phyloP scores from a whole-genome alignment of 1,140 invertebrate genomes.

The Macrostomum lignano region DNA sequence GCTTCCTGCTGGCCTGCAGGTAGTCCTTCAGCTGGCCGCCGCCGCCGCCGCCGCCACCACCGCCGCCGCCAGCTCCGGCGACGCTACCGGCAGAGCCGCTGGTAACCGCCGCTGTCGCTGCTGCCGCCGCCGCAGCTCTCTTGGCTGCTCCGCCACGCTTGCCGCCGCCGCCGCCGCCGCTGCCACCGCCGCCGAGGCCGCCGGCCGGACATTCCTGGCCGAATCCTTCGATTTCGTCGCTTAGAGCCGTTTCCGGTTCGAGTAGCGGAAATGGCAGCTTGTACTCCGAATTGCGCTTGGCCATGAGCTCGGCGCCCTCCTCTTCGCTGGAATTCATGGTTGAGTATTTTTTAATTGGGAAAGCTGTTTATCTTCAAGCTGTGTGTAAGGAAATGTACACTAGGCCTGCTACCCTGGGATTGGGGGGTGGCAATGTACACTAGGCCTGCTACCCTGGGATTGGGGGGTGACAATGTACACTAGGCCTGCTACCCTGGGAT shows the following conservation, averaged over 20 bases:
- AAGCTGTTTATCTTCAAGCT: conserved; percentile 6
- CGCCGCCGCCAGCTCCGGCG: conserved; percentile 16
- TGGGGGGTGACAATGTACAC: too few species aligned
- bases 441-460: too few species aligned
- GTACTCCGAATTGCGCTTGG: conserved; percentile 89
- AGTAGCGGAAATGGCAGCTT: conserved; percentile 78
- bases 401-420: too few species aligned
- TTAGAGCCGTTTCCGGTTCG: conserved; percentile 23
- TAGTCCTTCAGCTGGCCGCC: conserved; percentile 71
- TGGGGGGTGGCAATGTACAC: too few species aligned
- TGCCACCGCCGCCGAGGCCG: conserved; percentile 15
- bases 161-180: conserved; percentile 14
- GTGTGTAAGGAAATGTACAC: too few species aligned
- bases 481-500: too few species aligned
- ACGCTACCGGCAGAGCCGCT: conserved; percentile 9
- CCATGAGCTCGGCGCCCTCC: conserved; percentile 71
- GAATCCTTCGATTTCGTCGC: conserved; percentile 5
- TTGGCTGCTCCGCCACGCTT: conserved; percentile 12
- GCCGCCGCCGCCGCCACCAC: conserved; percentile 31
- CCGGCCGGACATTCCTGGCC: conserved; percentile 9
- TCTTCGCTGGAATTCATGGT: conserved; percentile 47
- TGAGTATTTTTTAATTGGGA: conserved; percentile 3
- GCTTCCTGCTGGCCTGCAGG: conserved; percentile 59
- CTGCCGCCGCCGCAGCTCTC: too few species aligned
- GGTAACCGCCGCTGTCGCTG: conserved; percentile 13